phyloP scores from a whole-genome alignment of 2,797 vertebrate genomes.

The Gambelia wislizenii region DNA sequence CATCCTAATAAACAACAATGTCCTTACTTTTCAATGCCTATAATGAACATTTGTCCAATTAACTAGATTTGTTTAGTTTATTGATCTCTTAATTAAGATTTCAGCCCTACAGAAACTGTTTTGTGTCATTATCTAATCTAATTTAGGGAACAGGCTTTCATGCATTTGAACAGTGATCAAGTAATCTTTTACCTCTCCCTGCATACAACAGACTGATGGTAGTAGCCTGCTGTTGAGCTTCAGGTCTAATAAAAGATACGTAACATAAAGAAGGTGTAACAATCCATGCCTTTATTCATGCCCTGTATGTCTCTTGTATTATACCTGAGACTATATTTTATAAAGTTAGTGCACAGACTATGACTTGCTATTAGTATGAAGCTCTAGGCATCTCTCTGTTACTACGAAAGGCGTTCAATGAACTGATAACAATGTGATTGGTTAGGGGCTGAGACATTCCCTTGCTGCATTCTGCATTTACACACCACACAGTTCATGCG shows the following conservation, averaged over 20 bases:
- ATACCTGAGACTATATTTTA: not conserved
- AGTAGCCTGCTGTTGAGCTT: not conserved
- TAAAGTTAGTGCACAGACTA: not conserved
- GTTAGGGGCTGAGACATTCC: conserved; percentile 11
- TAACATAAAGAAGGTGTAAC: not conserved
- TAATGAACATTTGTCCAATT: not conserved
- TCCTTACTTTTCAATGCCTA: not conserved
- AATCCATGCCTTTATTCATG: not conserved
- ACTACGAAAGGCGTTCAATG: conserved; percentile 11
- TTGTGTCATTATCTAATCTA: not conserved
- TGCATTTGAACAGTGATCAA: not conserved
- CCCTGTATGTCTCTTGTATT: conserved; percentile 1
- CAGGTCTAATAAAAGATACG: not conserved
- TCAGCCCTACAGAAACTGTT: not conserved
- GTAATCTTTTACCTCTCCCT: too few relatives aligned
- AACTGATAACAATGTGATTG: not conserved
- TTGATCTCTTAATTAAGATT: not conserved
- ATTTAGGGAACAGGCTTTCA: not conserved
- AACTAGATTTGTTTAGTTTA: not conserved
- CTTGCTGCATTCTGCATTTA: not conserved
- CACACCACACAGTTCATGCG: not conserved
- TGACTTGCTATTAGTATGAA: not conserved
- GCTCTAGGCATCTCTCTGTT: conserved; percentile 17
- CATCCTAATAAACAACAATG: not conserved
- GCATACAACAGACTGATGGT: not conserved